Evolutionary conservation across 2,888 invertebrate genomes (phyloP).

Genomic region (Aspidapion aeneum): DNA sequence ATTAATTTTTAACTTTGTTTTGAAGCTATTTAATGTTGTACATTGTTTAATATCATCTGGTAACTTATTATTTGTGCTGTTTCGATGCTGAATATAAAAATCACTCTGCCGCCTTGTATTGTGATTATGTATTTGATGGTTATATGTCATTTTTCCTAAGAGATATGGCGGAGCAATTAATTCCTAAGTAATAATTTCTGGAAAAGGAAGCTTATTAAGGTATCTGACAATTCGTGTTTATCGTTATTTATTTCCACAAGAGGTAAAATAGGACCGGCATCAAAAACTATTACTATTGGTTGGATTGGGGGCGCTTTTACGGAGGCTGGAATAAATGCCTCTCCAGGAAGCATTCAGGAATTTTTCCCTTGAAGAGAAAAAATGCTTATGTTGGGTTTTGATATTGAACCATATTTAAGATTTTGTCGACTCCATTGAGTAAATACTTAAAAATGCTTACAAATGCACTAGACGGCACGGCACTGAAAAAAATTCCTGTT

Average conservation of each 20-base stretch:
- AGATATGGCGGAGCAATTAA: no score
- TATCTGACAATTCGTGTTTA: background rate
- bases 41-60: no score
- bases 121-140: no score
- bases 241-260: background rate
- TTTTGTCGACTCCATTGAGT: constrained; percentile 6
- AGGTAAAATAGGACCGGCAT: background rate
- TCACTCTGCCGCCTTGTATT: no score
- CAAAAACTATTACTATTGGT: background rate
- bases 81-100: no score
- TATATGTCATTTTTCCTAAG: no score
- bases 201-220: background rate
- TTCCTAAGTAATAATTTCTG: background rate
- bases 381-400: constrained; percentile 11
- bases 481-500: background rate
- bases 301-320: no score
- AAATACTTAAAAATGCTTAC: constrained; percentile 8
- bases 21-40: no score
- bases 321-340: no score
- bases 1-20: no score
- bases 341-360: no score
- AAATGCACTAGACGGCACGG: constrained; percentile 3
- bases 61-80: no score
- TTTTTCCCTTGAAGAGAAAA: constrained; percentile 12
- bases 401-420: constrained; percentile 7